These are phyloP conservation scores for Pangasius larnaudii DNA, from an alignment of 2,797 vertebrate genomes.

Conservation along the genomic window DNA sequence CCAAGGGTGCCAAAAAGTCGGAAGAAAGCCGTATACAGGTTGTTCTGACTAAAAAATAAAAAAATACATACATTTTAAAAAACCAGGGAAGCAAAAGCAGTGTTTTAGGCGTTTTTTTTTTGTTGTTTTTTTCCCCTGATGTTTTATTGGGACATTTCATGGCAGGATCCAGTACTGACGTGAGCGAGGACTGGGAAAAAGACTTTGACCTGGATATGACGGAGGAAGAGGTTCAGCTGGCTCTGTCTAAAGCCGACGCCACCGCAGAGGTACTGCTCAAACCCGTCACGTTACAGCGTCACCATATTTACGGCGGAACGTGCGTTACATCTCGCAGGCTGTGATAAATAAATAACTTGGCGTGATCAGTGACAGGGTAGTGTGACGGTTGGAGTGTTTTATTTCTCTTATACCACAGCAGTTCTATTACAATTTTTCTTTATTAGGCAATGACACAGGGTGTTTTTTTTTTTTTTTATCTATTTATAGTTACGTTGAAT, in stretches of 20 bases:
- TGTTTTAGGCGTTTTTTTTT: neutral
- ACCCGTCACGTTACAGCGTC: neutral
- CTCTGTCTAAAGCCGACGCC: constrained; percentile 86
- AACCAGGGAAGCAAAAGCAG: too few relatives aligned
- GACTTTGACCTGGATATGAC: constrained; percentile 99
- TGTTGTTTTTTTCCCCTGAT: neutral
- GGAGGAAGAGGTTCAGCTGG: constrained; percentile 95
- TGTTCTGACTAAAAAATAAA: neutral
- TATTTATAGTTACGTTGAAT: neutral
- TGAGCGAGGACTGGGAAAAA: constrained; percentile 99
- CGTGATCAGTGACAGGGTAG: too few relatives aligned
- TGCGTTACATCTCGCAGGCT: too few relatives aligned
- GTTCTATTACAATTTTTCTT: neutral
- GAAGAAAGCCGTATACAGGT: too few relatives aligned
- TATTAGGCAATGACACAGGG: neutral
- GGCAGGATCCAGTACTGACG: constrained; percentile 91
- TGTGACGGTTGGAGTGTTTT: too few relatives aligned
- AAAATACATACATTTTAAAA: too few relatives aligned
- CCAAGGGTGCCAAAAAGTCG: neutral
- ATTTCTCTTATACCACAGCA: too few relatives aligned
- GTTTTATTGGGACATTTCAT: neutral
- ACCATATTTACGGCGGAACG: neutral
- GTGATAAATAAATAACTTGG: neutral
- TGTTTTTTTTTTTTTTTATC: too few relatives aligned
- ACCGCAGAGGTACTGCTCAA: constrained; percentile 82